These are phyloP conservation scores for Tenthredo scrophulariae DNA, from an alignment of 2,888 invertebrate species.

Conservation along the genomic window DNA sequence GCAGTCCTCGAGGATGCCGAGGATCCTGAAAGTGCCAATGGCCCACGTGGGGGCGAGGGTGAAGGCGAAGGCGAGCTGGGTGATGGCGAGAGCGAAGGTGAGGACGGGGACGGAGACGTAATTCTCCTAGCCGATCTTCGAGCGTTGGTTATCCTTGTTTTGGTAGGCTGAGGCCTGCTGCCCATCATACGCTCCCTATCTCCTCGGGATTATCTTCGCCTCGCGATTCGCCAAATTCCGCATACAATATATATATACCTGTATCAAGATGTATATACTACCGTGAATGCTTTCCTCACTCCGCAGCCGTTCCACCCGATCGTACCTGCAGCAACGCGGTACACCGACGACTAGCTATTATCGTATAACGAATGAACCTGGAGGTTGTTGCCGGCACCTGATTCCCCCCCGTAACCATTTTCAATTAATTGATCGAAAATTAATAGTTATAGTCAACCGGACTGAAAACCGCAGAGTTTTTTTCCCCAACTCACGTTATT, in stretches of 20 bases:
- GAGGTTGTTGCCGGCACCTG: neutral
- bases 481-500: neutral
- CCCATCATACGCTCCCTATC: constrained; percentile 46
- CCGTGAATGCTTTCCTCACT: neutral
- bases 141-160: constrained; percentile 24
- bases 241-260: neutral
- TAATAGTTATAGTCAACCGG: neutral
- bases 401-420: neutral
- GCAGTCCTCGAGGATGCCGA: neutral
- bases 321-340: too few relatives aligned
- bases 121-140: constrained; percentile 29
- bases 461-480: neutral
- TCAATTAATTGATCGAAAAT: neutral
- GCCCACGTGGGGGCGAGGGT: constrained; percentile 35
- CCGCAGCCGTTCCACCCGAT: neutral
- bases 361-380: neutral
- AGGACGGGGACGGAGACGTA: constrained; percentile 14
- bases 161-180: constrained; percentile 51
- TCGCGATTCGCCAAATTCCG: neutral
- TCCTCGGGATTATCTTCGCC: constrained; percentile 3
- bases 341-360: neutral
- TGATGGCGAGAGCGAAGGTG: neutral
- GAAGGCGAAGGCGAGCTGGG: constrained; percentile 5
- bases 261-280: neutral
- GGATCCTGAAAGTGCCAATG: neutral